phyloP scores from a whole-genome alignment of 2,888 invertebrate species.

The Rhagonycha lutea region DNA sequence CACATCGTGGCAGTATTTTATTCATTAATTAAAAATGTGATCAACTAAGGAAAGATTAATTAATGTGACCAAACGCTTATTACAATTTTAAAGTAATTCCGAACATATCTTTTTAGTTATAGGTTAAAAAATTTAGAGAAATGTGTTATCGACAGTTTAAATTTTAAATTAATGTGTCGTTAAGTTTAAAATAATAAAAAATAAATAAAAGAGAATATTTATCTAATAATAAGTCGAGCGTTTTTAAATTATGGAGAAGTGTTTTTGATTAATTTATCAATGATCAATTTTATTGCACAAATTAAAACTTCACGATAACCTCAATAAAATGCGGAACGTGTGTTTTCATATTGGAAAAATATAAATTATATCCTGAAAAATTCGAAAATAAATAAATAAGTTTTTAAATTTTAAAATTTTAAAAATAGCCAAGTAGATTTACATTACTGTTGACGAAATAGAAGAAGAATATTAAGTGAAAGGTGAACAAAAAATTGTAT shows the following conservation, averaged over 20 bases:
- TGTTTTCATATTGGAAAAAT: neutral
- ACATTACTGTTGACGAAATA: neutral
- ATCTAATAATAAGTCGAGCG: no score
- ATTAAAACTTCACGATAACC: neutral
- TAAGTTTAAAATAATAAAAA: neutral
- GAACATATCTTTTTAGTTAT: neutral
- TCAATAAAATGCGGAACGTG: neutral
- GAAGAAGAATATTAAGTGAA: neutral
- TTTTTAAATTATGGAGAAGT: neutral
- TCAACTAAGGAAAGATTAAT: neutral
- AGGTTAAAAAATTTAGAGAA: neutral
- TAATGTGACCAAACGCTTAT: neutral
- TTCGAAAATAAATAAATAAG: neutral
- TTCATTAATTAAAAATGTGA: constrained; percentile 3
- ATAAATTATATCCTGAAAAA: neutral
- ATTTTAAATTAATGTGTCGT: neutral
- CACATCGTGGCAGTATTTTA: constrained; percentile 16
- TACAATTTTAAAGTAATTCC: constrained; percentile 1
- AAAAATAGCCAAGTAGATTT: neutral
- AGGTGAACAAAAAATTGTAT: neutral
- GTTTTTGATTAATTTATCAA: neutral
- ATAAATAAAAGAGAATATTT: neutral
- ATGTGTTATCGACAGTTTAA: neutral
- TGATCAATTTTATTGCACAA: neutral
- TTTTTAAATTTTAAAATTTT: neutral